These are phyloP conservation scores for Argyrosomus regius DNA, from an alignment of 2,797 vertebrate species.

Conservation along the genomic window DNA sequence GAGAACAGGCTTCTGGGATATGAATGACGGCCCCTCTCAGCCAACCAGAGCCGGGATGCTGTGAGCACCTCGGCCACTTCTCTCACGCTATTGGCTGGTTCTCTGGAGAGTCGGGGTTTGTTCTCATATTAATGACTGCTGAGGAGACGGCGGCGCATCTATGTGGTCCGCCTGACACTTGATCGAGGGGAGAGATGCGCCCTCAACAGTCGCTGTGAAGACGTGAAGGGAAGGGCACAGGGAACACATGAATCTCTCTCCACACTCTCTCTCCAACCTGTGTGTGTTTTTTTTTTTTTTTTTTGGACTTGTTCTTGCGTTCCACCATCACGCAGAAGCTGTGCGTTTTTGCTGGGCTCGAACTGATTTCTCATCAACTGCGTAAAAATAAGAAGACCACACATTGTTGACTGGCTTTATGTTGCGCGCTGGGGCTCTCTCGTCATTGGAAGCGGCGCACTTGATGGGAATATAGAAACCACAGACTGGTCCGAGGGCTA, in stretches of 20 bases:
- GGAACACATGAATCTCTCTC: conserved; percentile 58
- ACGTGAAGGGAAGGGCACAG: conserved; percentile 79
- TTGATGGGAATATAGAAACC: conserved; percentile 85
- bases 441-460: conserved; percentile 80
- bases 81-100: conserved; percentile 86
- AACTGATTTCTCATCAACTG: conserved; percentile 78
- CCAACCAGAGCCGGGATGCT: conserved; percentile 88
- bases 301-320: conserved; percentile 76
- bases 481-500: conserved; percentile 69
- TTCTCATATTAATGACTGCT: conserved; percentile 90
- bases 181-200: conserved; percentile 88
- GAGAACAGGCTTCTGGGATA: conserved; percentile 74
- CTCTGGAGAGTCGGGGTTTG: conserved; percentile 86
- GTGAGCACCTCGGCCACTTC: conserved; percentile 79
- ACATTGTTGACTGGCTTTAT: conserved; percentile 80
- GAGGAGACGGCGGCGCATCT: conserved; percentile 92
- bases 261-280: conserved; percentile 67
- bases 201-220: conserved; percentile 87
- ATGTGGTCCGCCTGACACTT: conserved; percentile 87
- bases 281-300: neutral
- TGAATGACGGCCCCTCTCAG: conserved; percentile 85
- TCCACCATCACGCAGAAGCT: conserved; percentile 68
- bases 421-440: conserved; percentile 73
- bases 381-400: conserved; percentile 78
- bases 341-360: conserved; percentile 62